phyloP scores from a whole-genome alignment of 2,113 vertebrate species.

The Perca flavescens region DNA sequence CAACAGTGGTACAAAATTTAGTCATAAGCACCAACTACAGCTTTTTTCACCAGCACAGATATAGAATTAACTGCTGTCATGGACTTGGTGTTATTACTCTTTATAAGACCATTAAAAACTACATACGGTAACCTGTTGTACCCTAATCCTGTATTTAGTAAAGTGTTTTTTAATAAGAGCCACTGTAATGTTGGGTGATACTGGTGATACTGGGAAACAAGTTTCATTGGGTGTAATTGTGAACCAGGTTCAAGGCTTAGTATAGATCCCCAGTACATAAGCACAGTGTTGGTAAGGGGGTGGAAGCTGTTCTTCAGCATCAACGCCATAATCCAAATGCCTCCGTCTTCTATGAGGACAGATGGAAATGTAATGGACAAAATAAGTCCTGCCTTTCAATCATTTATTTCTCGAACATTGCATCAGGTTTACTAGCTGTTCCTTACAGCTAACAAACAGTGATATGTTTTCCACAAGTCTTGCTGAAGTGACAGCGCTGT shows the following conservation, averaged over 20 bases:
- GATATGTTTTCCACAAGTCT: not conserved
- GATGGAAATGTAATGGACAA: not conserved
- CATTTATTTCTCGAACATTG: not conserved
- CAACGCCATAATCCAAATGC: not conserved
- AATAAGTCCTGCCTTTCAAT: not conserved
- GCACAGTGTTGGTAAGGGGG: not conserved
- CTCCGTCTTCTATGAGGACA: not conserved
- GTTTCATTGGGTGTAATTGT: not conserved
- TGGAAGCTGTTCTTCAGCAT: not conserved
- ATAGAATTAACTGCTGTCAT: not conserved
- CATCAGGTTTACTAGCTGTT: not conserved
- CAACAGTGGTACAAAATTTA: not conserved
- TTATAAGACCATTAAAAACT: not conserved
- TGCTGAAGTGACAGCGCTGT: constrained; percentile 11
- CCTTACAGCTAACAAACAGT: not conserved
- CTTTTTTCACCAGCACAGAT: not conserved
- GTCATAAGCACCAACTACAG: not conserved
- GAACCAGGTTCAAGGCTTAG: not conserved
- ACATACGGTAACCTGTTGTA: not conserved
- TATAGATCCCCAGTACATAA: not conserved
- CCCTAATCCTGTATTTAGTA: not conserved
- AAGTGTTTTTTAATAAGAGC: not conserved
- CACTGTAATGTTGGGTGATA: not conserved
- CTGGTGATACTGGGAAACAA: not conserved
- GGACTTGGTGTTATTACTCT: not conserved